Percentiles rank a stretch among this genome's conserved stretches.
These are phyloP conservation scores for Trigoniulus corallinus DNA, from an alignment of 1,140 invertebrate genomes.

Conservation along the genomic window DNA sequence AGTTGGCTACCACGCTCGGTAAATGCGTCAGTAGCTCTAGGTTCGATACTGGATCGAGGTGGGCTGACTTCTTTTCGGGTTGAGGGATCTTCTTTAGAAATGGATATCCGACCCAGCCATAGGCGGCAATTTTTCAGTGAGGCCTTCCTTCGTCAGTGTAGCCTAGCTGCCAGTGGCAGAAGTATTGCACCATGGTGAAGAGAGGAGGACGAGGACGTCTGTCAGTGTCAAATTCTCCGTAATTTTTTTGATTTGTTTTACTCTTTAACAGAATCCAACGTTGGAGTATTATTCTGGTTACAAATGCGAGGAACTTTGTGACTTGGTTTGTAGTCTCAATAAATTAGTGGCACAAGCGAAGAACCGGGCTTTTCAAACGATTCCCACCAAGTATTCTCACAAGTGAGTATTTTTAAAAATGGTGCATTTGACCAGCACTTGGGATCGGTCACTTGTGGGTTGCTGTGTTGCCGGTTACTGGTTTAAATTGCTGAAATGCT, in stretches of 20 bases:
- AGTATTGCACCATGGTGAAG: no score
- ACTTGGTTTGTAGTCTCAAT: conserved; percentile 55
- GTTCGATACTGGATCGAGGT: no score
- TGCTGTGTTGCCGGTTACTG: no score
- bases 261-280: conserved; percentile 57
- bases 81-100: not conserved
- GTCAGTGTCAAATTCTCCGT: conserved; percentile 1
- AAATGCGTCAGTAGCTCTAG: not conserved
- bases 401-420: conserved; percentile 41
- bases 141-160: no score
- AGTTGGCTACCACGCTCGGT: not conserved
- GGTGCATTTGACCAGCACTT: no score
- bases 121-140: no score
- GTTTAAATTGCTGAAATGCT: no score
- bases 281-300: conserved; percentile 77
- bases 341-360: conserved; percentile 52
- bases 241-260: no score
- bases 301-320: conserved; percentile 49
- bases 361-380: conserved; percentile 58
- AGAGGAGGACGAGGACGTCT: no score
- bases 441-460: no score
- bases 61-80: no score
- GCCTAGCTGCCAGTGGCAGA: no score
- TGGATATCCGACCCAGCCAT: not conserved
- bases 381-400: conserved; percentile 88